phyloP scores from a whole-genome alignment of 2,888 invertebrate genomes.

The Cheilosia grossa region DNA sequence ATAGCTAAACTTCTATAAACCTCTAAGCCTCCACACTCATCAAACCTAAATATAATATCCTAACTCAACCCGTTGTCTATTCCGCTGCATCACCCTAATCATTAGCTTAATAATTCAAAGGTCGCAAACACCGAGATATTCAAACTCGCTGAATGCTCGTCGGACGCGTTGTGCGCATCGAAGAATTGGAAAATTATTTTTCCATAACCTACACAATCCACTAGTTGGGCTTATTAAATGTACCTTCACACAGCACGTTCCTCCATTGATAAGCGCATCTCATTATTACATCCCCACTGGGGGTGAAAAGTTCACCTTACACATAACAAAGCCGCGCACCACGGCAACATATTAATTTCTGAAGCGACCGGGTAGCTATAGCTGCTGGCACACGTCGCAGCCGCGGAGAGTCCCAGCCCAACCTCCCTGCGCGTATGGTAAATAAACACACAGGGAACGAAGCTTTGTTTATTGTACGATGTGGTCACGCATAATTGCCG shows the following conservation, averaged over 20 bases:
- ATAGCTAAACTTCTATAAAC: too few species aligned
- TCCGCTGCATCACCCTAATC: constrained; percentile 12
- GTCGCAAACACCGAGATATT: constrained; percentile 16
- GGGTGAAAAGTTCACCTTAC: constrained; percentile 23
- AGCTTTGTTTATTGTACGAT: constrained; percentile 68
- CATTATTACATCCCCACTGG: constrained; percentile 47
- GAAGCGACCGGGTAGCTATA: constrained; percentile 27
- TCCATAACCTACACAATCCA: constrained; percentile 31
- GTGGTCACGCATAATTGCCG: constrained; percentile 73
- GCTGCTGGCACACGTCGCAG: constrained; percentile 12
- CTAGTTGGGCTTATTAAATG: constrained; percentile 21
- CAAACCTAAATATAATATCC: background rate
- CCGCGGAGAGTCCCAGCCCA: constrained; percentile 14
- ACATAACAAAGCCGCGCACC: constrained; percentile 21
- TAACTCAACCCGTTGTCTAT: background rate
- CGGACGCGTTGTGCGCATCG: constrained; percentile 6
- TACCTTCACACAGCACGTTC: background rate
- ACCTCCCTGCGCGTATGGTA: constrained; percentile 24
- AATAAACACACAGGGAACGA: constrained; percentile 51
- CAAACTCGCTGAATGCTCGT: constrained; percentile 12
- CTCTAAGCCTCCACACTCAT: background rate
- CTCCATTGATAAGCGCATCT: constrained; percentile 13
- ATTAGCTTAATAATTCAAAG: constrained; percentile 31
- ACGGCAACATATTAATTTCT: constrained; percentile 60
- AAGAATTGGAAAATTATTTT: constrained; percentile 43